Base-by-base conservation (phyloP, 2,888 invertebrate genomes). In the Limnephilus lunatus region DNA sequence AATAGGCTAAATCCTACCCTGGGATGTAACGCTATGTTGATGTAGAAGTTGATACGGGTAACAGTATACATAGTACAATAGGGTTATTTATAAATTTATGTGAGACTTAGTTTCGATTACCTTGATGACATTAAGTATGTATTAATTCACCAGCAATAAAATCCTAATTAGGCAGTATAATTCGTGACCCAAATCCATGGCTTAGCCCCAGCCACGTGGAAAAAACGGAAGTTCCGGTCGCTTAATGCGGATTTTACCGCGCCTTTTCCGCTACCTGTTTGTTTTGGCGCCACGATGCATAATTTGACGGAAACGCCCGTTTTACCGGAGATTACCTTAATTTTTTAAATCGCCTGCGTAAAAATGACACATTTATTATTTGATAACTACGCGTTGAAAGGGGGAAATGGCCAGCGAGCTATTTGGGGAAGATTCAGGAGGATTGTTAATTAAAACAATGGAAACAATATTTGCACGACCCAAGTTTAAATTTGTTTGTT, bases 231-330 rank as follows among this genome's bases (percentile, higher is more conserved):
- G 48, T 90, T 90, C 81, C 91, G 91, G 87, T 83, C 44, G 53
- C 53, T 25, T 68, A 81, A 90, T 90, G 83, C 85, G 68, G 85
- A 91, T 91, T 48, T 91, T 87, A 81, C 81, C 81, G 88, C 83
- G 82, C 90, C 83, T 86, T 86, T 91, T 89, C 83, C 89, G 91
- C 53, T 90, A 90, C 90, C 92, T 92, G 92, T 90, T 89, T 92
- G 85, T 92, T 92, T 89, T 92, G 80, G 83, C 90, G 92, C 86
- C 92, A 32, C 48, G 85, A 90, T 82, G 92, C 92, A 92, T 90
- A 92, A 92, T 92, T 90, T 85, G 85, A 30, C 85, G 90, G 89
- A 90, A 92, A 44, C 39, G 85, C 35, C 85, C 44, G 92, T 92
- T 92, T 89, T 92, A 32, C 90, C 39, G 85, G 15, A 89, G 89